Conservation (phyloP, 2,797 vertebrate genomes). For the Ctenopoma multispine region DNA sequence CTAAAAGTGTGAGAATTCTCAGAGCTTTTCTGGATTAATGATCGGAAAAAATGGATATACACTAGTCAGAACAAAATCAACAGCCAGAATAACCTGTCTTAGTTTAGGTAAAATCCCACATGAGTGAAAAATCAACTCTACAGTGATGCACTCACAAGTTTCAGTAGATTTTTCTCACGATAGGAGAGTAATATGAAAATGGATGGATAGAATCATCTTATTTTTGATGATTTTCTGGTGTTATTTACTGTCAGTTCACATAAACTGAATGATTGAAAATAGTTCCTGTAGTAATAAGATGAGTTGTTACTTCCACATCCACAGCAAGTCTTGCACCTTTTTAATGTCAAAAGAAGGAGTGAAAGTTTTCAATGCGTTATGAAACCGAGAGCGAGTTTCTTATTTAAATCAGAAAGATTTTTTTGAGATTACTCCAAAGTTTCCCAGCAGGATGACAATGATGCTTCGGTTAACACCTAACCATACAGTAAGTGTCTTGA, state of each 20-base stretch:
- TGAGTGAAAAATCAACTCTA: conserved; percentile 16
- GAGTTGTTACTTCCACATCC: conserved; percentile 4
- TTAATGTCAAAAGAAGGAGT: conserved; percentile 17
- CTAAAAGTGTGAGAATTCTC: neutral
- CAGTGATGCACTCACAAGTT: conserved; percentile 8
- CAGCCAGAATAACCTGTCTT: neutral
- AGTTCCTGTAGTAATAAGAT: conserved; percentile 23
- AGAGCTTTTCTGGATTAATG: neutral
- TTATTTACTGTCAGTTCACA: conserved; percentile 8
- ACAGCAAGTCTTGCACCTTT: neutral
- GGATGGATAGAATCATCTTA: neutral
- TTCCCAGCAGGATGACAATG: neutral
- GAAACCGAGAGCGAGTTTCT: conserved; percentile 40
- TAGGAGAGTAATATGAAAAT: neutral
- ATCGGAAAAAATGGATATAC: neutral
- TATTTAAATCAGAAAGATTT: neutral
- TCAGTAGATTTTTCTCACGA: conserved; percentile 20
- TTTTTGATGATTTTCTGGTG: conserved; percentile 20
- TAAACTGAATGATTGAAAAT: conserved; percentile 6
- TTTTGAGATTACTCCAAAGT: conserved; percentile 1
- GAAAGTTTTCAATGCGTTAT: conserved; percentile 30
- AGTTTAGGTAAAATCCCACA: conserved; percentile 2
- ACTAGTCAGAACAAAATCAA: conserved; percentile 3
- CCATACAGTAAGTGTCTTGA: neutral
- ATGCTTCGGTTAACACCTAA: neutral